Evolutionary conservation across 2,113 vertebrate genomes (phyloP), one percentile per base, ranked within the genome.

Genomic region (Speoplatyrhinus poulsoni): DNA sequence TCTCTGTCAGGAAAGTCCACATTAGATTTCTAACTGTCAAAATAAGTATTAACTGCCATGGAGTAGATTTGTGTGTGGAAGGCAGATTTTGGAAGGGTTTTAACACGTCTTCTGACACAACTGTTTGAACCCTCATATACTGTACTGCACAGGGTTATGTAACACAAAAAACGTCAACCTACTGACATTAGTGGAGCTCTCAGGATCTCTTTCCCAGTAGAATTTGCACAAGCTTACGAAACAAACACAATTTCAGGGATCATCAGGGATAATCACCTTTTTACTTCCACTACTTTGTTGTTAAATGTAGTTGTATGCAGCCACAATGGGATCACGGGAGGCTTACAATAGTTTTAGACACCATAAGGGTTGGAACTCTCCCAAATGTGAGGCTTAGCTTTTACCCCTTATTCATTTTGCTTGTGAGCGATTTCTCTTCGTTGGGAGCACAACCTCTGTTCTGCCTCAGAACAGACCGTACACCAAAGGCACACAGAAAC

Each of bases 141-240:
- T 63, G 46, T n/a, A 47, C 53, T 46, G 50, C 33, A 33, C 11
- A 60, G 55, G 19, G 62, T 17, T 60, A 67, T 32, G 47, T 65
- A 78, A 61, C 56, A 76, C 56, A 76, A 16, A 77, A 72, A 66
- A 58, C 64, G 33, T 0, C 36, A 2, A 47, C 69, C 13, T 3
- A n/a, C 26, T 26, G 26, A 26, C 26, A 26, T 26, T 26, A 26
- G 26, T 26, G 26, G 36, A 41, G 33, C 60, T 77, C 46, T 13
- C 47, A 56, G 26, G 26, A 26, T 17, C 68, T 73, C 64, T 19
- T 72, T 76, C 71, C 69, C 62, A 71, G 72, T 64, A 72, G 46
- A 77, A 53, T 75, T 32, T 75, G 62, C 56, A 65, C 55, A 81
- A 26, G 26, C 26, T 26, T 26, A 2, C 2, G 26, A 26, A 64